A percentile compares a stretch with the other conserved stretches of the same genome.
Evolutionary conservation across 1,140 invertebrate genomes (phyloP).

Genomic region (Drosophila triauraria): DNA sequence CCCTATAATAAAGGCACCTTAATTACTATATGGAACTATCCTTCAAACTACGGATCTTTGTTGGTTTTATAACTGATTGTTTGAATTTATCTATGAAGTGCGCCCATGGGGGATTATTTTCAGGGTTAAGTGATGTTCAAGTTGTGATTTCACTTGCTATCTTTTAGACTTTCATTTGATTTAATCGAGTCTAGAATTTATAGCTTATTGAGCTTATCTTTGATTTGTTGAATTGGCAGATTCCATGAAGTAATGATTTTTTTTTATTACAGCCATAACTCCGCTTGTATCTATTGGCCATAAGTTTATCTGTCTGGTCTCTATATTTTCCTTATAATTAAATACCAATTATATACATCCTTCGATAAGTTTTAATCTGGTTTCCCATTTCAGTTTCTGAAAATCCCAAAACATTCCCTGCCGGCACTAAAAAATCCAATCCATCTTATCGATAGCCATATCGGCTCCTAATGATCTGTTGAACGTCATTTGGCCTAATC

Average conservation of each 20-base stretch:
- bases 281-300: neutral
- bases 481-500: slow-evolving; percentile 42
- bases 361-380: neutral
- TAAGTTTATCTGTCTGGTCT: neutral
- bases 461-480: slow-evolving; percentile 2
- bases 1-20: slow-evolving; percentile 8
- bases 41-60: slow-evolving; percentile 1
- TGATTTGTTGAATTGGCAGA: neutral
- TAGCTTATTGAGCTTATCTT: neutral
- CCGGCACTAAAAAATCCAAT: slow-evolving; percentile 6
- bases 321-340: neutral
- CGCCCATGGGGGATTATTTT: slow-evolving; percentile 5
- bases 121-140: slow-evolving; percentile 2
- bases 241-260: neutral
- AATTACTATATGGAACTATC: slow-evolving; percentile 16
- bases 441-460: slow-evolving; percentile 5
- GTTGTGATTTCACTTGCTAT: slow-evolving; percentile 10
- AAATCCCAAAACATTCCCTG: slow-evolving; percentile 9
- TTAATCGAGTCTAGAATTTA: neutral
- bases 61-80: slow-evolving; percentile 4
- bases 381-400: neutral
- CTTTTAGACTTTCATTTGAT: neutral
- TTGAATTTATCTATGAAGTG: slow-evolving; percentile 24
- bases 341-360: neutral
- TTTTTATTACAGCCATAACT: neutral